phyloP scores from a whole-genome alignment of 1,140 invertebrate species.

The Geopemphigus sp. region DNA sequence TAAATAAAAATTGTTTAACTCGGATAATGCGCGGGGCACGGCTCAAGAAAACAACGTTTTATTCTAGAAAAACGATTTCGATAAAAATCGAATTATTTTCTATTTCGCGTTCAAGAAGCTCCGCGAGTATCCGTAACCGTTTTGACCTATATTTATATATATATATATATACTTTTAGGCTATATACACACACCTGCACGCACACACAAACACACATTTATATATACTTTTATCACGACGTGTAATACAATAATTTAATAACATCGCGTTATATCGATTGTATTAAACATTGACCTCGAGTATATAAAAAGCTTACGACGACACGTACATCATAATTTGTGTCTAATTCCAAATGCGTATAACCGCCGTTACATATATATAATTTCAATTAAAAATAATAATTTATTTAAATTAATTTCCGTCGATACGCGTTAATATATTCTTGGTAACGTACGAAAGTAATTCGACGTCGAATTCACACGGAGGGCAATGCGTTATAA shows the following conservation, averaged over 20 bases:
- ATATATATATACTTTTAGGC: no score
- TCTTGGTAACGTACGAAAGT: neutral
- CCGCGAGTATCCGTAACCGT: no score
- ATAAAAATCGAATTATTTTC: neutral
- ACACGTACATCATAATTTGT: neutral
- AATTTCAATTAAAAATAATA: neutral
- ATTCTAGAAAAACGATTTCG: neutral
- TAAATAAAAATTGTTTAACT: no score
- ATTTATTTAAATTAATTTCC: constrained; percentile 7
- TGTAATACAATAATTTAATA: neutral
- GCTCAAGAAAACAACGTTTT: neutral
- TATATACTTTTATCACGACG: neutral
- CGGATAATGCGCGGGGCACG: neutral
- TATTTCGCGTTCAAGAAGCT: neutral
- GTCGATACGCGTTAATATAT: neutral
- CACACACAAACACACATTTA: no score
- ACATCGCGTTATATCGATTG: neutral
- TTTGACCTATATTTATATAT: constrained; percentile 18
- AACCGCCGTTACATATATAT: neutral
- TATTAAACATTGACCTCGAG: neutral
- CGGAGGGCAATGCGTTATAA: neutral
- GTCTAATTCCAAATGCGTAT: neutral
- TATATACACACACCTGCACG: no score
- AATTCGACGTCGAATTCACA: neutral
- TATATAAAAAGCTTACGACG: neutral